Evolutionary conservation across 1,140 invertebrate genomes (phyloP).

Genomic region (Andrena cerasifolii): DNA sequence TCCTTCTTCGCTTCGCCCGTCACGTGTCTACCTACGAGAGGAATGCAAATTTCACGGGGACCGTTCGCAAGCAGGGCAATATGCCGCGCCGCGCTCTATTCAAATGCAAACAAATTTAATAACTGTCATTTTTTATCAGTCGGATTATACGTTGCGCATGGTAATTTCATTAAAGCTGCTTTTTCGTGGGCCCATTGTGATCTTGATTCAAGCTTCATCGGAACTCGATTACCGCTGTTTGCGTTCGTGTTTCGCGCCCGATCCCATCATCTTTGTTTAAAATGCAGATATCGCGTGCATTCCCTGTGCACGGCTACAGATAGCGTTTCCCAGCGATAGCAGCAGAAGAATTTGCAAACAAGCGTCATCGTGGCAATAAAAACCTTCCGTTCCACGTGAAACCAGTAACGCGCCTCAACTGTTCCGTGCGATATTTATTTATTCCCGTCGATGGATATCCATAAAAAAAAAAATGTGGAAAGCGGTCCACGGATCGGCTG

Average conservation of each 20-base stretch:
- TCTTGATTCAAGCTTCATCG: background rate
- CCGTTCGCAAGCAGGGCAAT: background rate
- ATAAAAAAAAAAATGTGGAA: background rate
- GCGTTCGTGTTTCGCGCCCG: background rate
- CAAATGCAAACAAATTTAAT: background rate
- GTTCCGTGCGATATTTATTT: too few species aligned
- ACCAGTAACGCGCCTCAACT: too few species aligned
- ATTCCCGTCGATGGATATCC: background rate
- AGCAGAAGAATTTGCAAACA: too few species aligned
- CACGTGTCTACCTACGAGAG: too few species aligned
- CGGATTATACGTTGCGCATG: background rate
- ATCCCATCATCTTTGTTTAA: background rate
- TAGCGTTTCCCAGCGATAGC: too few species aligned
- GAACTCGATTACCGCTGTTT: background rate
- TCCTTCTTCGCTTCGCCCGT: too few species aligned
- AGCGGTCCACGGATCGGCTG: too few species aligned
- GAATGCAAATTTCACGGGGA: background rate
- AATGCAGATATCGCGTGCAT: background rate
- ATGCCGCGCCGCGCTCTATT: background rate
- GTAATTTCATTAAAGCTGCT: background rate
- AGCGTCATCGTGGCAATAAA: too few species aligned
- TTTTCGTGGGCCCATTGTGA: background rate
- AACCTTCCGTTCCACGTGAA: too few species aligned
- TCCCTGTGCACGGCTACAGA: too few species aligned
- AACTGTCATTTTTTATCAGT: background rate